Evolutionary conservation across 2,888 invertebrate species (phyloP).

Genomic region (Caenorhabditis panamensis): DNA sequence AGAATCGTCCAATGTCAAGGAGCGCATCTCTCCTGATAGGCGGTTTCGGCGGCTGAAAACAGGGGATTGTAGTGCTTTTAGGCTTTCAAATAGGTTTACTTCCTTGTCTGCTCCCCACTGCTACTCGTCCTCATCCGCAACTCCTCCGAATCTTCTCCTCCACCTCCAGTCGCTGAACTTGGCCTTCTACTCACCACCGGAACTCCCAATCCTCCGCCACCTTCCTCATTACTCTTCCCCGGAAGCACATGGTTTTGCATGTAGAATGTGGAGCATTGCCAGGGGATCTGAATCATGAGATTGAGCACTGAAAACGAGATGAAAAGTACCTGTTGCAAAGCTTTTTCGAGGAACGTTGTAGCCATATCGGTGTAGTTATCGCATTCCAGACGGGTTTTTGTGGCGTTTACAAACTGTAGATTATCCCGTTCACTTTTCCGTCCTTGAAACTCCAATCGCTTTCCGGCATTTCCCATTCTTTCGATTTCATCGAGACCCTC

Average conservation of each 20-base stretch:
- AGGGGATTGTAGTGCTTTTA: background rate
- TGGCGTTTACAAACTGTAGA: slow-evolving; percentile 63
- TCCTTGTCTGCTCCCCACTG: slow-evolving; percentile 36
- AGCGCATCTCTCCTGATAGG: slow-evolving; percentile 40
- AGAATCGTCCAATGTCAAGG: slow-evolving; percentile 51
- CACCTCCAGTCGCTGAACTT: slow-evolving; percentile 16
- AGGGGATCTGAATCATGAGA: slow-evolving; percentile 55
- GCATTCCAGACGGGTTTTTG: slow-evolving; percentile 54
- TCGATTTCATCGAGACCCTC: slow-evolving; percentile 71
- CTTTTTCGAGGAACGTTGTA: slow-evolving; percentile 36
- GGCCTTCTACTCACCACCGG: slow-evolving; percentile 9
- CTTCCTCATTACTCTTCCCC: slow-evolving; percentile 20
- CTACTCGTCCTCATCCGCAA: slow-evolving; percentile 36
- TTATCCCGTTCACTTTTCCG: slow-evolving; percentile 74
- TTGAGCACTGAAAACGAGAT: no score
- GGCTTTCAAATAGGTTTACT: background rate
- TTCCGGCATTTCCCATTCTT: slow-evolving; percentile 73
- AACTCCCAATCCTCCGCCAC: slow-evolving; percentile 17
- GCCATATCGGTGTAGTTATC: slow-evolving; percentile 54
- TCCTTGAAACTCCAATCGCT: slow-evolving; percentile 74
- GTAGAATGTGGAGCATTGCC: slow-evolving; percentile 56
- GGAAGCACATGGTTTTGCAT: slow-evolving; percentile 59
- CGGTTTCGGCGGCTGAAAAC: slow-evolving; percentile 47
- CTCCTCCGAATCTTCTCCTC: slow-evolving; percentile 20
- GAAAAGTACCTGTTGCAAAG: slow-evolving; percentile 26